Evolutionary conservation across 2,113 vertebrate genomes (phyloP), one percentile per base, ranked within the genome.

Genomic region (Crotalus helleri): DNA sequence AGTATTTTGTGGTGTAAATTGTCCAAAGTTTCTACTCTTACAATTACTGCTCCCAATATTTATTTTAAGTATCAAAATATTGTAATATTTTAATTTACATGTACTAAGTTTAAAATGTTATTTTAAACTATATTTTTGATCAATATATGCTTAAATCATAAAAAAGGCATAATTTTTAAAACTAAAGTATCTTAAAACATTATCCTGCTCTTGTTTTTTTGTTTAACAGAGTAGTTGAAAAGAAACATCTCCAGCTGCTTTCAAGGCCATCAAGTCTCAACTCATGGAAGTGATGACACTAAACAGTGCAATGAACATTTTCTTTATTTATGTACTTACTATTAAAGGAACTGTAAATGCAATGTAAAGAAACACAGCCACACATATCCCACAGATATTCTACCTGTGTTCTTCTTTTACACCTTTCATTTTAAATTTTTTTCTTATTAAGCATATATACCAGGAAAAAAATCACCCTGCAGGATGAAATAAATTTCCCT

Each of bases 351-450:
- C 98, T 99, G 98, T 99, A 99, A 99, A 99, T 99, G 98, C 98
- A 98, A 99, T 99, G 99, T 99, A 99, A 98, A 99, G 98, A 99
- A 98, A 98, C 98, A 98, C 98, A 98, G 98, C 98, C 98, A 98
- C 98, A 97, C 98, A 98, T 98, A 99, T 98, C 98, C 98, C 98
- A 98, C 99, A 98, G 97, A 98, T 98, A 98, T 97, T 98, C 98
- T 97, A 97, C 97, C 97, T 98, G 96, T 98, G 97, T 99, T 98
- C 98, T 98, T 97, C 98, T 98, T 97, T 98, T 98, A 98, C 98
- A 98, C 98, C 98, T 98, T 98, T 98, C 98, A 98, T 98, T 98
- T 99, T 98, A 97, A 97, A 98, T 97, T 98, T 97, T 97, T 98
- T 98, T 98, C 97, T 98, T 98, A 98, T 97, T 97, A 98, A 98